Percentiles rank a stretch among this genome's conserved stretches.
Evolutionary conservation across 1,140 invertebrate genomes (phyloP).

Genomic region (Drosophila pseudoobscura): DNA sequence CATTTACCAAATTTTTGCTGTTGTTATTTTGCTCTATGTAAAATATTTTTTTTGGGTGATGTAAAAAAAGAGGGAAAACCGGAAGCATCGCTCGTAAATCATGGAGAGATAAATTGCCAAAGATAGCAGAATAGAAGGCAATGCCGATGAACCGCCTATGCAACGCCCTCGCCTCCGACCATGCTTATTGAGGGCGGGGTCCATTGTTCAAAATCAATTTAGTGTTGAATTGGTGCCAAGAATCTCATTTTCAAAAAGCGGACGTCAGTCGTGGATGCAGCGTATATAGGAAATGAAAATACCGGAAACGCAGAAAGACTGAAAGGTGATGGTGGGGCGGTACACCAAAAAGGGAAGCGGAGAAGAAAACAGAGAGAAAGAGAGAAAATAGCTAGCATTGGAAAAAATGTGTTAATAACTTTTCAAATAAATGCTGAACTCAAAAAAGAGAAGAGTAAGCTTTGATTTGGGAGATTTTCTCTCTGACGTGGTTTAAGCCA

Average conservation of each 20-base stretch:
- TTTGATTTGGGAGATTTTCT: not conserved
- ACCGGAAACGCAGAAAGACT: constrained; percentile 52
- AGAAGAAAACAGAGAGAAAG: constrained; percentile 3
- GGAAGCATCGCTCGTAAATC: constrained; percentile 61
- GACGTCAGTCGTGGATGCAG: constrained; percentile 7
- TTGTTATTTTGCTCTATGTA: no score
- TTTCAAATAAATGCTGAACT: constrained; percentile 9
- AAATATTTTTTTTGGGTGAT: no score
- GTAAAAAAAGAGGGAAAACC: not conserved
- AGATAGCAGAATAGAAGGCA: constrained; percentile 57
- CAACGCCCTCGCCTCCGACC: constrained; percentile 6
- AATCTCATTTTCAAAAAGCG: constrained; percentile 58
- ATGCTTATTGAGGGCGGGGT: constrained; percentile 1
- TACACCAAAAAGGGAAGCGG: constrained; percentile 14
- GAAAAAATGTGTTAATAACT: constrained; percentile 15
- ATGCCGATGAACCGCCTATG: constrained; percentile 12
- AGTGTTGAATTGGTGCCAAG: constrained; percentile 75
- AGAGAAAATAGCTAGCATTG: not conserved
- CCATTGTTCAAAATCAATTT: constrained; percentile 76
- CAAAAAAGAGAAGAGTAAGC: not conserved
- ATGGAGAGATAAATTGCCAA: constrained; percentile 73
- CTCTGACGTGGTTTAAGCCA: constrained; percentile 42
- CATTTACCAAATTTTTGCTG: no score
- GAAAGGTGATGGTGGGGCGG: constrained; percentile 3
- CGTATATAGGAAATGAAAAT: constrained; percentile 56